These are phyloP conservation scores for Anas platyrhynchos DNA, from an alignment of 2,113 vertebrate species.

Conservation along the genomic window DNA sequence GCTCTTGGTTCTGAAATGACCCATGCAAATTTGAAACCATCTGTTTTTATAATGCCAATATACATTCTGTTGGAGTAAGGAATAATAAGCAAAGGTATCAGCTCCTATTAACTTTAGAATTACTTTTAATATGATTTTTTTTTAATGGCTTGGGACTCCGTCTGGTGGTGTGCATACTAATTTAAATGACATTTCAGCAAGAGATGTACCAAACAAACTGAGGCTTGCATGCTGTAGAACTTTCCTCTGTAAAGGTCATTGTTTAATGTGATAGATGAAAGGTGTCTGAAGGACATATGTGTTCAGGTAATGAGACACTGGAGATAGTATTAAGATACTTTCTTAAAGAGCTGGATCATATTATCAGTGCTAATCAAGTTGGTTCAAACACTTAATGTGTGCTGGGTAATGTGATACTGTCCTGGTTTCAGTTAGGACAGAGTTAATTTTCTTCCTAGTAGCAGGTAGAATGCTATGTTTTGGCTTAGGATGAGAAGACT, in stretches of 20 bases:
- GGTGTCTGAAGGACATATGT: neutral
- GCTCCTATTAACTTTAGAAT: conserved; percentile 1
- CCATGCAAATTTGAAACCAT: neutral
- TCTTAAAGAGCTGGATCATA: neutral
- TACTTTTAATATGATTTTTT: conserved; percentile 22
- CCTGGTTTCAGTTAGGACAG: too few relatives aligned
- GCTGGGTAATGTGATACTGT: neutral
- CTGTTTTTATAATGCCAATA: neutral
- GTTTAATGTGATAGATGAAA: neutral
- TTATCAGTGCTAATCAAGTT: neutral
- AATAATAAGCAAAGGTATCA: neutral
- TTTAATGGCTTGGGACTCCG: conserved; percentile 14
- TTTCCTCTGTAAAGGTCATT: conserved; percentile 7
- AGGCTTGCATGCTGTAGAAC: neutral
- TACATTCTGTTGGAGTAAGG: neutral
- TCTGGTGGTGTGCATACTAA: neutral
- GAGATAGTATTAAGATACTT: neutral
- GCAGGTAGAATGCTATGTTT: too few relatives aligned
- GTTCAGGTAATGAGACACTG: neutral
- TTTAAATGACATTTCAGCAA: conserved; percentile 48
- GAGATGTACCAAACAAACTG: conserved; percentile 31
- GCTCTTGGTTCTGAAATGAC: neutral
- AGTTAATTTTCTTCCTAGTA: too few relatives aligned
- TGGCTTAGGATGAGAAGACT: too few relatives aligned
- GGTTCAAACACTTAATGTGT: neutral